Conservation (phyloP, 1,140 invertebrate genomes). For the Drosophila takahashii region DNA sequence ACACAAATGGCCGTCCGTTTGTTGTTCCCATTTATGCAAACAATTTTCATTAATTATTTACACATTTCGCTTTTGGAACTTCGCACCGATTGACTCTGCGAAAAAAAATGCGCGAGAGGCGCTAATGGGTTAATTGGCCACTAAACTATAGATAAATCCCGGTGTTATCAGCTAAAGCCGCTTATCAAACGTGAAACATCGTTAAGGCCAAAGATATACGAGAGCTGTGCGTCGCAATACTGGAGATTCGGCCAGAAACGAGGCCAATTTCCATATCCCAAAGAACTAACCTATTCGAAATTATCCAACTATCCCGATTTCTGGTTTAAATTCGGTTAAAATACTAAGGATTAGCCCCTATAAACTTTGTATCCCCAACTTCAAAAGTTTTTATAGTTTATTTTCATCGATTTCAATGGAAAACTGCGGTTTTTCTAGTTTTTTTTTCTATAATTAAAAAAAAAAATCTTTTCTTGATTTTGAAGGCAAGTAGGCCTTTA, state of each 20-base stretch:
- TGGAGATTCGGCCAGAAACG: slow-evolving; percentile 1
- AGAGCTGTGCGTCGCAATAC: slow-evolving; percentile 47
- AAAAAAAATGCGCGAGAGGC: not conserved
- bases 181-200: slow-evolving; percentile 68
- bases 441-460: no score
- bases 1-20: slow-evolving; percentile 45
- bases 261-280: slow-evolving; percentile 10
- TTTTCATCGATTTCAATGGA: no score
- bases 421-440: no score
- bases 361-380: no score
- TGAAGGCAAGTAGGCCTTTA: no score
- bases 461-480: no score
- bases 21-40: slow-evolving; percentile 54
- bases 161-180: slow-evolving; percentile 64
- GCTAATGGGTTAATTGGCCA: slow-evolving; percentile 39
- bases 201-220: slow-evolving; percentile 44
- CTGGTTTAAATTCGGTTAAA: no score
- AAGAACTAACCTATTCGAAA: not conserved
- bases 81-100: slow-evolving; percentile 26
- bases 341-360: no score
- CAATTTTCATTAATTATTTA: slow-evolving; percentile 45
- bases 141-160: slow-evolving; percentile 73
- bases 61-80: slow-evolving; percentile 27
- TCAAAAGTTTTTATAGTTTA: no score
- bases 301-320: not conserved